A percentile compares a stretch with the other conserved stretches of the same genome.
Conservation (phyloP, 2,113 vertebrate species). For the Parus major region DNA sequence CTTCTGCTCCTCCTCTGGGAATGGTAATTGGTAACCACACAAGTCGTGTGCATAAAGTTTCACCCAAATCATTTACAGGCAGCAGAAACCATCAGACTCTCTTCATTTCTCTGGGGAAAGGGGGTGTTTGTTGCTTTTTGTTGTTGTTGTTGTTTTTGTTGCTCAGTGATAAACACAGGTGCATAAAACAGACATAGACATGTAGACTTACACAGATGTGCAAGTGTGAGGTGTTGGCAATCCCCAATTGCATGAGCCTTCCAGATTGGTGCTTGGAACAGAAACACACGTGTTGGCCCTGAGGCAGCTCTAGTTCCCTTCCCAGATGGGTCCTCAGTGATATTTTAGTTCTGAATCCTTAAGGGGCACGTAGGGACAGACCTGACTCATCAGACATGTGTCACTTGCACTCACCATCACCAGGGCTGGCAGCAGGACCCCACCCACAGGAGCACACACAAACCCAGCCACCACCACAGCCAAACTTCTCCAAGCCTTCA, state of each 20-base stretch:
- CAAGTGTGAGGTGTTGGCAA: accelerated
- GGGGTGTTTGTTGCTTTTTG: background rate
- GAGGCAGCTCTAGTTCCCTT: background rate
- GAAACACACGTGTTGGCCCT: background rate
- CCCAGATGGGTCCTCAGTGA: background rate
- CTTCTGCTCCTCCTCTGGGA: background rate
- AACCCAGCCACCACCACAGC: background rate
- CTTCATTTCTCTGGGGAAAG: background rate
- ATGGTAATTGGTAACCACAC: background rate
- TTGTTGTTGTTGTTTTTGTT: background rate
- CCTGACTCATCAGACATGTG: background rate
- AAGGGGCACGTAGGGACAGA: background rate
- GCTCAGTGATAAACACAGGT: background rate
- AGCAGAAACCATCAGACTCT: background rate
- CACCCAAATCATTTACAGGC: background rate
- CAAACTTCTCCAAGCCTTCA: background rate
- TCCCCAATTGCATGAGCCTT: background rate
- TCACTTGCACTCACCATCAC: background rate
- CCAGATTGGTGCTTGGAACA: background rate
- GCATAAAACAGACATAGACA: background rate
- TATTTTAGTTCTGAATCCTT: background rate
- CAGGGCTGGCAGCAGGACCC: background rate
- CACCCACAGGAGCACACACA: background rate
- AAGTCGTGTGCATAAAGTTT: background rate
- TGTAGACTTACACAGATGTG: background rate